These are phyloP conservation scores for Rhinogobio ventralis DNA, from an alignment of 2,797 vertebrate species.

Conservation along the genomic window DNA sequence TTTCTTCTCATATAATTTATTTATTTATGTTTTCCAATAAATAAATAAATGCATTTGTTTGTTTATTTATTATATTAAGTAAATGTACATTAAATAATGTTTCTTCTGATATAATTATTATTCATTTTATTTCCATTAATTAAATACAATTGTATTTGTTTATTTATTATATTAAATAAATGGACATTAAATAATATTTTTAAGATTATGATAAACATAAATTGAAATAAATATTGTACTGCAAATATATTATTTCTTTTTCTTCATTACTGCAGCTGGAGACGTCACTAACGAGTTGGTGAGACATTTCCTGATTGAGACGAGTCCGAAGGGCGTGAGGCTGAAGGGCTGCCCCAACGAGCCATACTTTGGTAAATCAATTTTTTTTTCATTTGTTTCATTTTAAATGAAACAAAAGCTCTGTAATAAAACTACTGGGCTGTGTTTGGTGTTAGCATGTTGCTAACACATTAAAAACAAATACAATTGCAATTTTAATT, in stretches of 20 bases:
- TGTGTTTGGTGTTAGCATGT: background rate
- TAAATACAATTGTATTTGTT: background rate
- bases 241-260: background rate
- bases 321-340: conserved; percentile 95
- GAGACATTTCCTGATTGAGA: conserved; percentile 98
- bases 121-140: background rate
- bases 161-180: background rate
- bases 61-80: background rate
- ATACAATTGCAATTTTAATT: background rate
- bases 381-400: background rate
- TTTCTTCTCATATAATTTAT: background rate
- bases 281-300: conserved; percentile 93
- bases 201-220: background rate
- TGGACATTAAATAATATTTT: background rate
- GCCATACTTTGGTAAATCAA: conserved; percentile 93
- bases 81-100: background rate
- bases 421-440: background rate
- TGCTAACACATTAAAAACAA: background rate
- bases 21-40: background rate
- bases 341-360: conserved; percentile 98
- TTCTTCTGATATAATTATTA: background rate
- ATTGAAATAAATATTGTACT: background rate
- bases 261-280: conserved; percentile 71
- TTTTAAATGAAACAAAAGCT: background rate
- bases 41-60: no score